Evolutionary conservation across 2,113 vertebrate species (phyloP).

Genomic region (Lynx canadensis): DNA sequence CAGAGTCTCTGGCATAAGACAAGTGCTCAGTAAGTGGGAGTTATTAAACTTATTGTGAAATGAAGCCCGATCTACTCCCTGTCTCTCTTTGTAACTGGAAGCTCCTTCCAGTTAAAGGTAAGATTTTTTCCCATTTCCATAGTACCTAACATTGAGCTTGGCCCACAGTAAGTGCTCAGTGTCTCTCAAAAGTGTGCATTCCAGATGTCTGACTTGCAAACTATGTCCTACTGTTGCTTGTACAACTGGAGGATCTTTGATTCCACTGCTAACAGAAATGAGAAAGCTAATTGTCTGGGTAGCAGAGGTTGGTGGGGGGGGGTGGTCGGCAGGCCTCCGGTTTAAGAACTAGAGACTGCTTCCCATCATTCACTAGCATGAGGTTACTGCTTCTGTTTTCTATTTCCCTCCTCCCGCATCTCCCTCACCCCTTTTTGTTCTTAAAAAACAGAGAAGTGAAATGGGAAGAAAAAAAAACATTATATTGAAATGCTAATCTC

Average conservation of each 20-base stretch:
- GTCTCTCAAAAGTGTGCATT: neutral
- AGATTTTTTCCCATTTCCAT: neutral
- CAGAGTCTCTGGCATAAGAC: neutral
- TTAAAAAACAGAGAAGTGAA: constrained; percentile 55
- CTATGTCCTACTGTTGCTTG: neutral
- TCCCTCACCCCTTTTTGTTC: constrained; percentile 35
- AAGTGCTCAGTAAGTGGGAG: neutral
- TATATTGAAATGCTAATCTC: constrained; percentile 84
- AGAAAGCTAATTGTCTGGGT: constrained; percentile 69
- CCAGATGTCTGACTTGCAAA: neutral
- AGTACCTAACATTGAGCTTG: neutral
- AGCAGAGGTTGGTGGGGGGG: neutral
- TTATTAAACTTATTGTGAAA: neutral
- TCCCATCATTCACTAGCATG: constrained; percentile 57
- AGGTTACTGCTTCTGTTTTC: constrained; percentile 58
- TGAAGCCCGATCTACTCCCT: neutral
- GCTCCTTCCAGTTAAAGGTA: neutral
- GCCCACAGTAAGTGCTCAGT: neutral
- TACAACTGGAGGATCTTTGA: constrained; percentile 65
- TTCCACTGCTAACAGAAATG: constrained; percentile 62
- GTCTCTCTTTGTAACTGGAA: neutral
- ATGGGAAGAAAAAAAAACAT: neutral
- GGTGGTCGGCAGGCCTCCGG: constrained; percentile 37
- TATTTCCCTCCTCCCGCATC: constrained; percentile 73
- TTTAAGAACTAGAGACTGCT: constrained; percentile 75